A percentile compares a stretch with the other conserved stretches of the same genome.
These are phyloP conservation scores for Pseudoatta argentina DNA, from an alignment of 1,140 invertebrate species.

Conservation along the genomic window DNA sequence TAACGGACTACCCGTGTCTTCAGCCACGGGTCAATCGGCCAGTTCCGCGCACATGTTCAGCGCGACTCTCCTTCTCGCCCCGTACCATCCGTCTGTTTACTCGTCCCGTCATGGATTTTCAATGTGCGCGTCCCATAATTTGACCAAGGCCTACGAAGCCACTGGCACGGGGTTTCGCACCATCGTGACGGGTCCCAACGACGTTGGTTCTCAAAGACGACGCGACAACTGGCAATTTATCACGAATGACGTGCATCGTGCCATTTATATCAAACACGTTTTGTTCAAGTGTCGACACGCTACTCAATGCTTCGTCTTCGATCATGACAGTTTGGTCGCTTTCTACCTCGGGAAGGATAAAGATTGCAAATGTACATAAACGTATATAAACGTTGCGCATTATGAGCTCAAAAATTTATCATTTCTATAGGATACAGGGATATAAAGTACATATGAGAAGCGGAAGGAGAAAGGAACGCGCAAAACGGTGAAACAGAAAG, in stretches of 20 bases:
- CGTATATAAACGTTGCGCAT: background rate
- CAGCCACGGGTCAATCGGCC: slow-evolving; percentile 80
- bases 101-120: slow-evolving; percentile 65
- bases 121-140: slow-evolving; percentile 73
- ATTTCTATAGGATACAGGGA: too few species aligned
- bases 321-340: background rate
- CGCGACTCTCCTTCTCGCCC: slow-evolving; percentile 55
- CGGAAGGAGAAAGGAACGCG: background rate
- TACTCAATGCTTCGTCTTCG: background rate
- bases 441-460: background rate
- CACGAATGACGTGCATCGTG: slow-evolving; percentile 3
- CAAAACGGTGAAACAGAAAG: background rate
- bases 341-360: background rate
- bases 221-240: background rate
- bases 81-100: slow-evolving; percentile 19
- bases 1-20: slow-evolving; percentile 80
- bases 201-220: background rate
- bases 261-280: background rate
- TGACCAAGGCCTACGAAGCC: slow-evolving; percentile 71
- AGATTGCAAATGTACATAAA: background rate
- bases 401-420: background rate
- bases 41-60: slow-evolving; percentile 62
- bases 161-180: slow-evolving; percentile 56
- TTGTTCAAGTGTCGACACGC: too few species aligned
- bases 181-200: slow-evolving; percentile 37